phyloP scores from a whole-genome alignment of 1,140 invertebrate genomes.

The Drosophila funebris region DNA sequence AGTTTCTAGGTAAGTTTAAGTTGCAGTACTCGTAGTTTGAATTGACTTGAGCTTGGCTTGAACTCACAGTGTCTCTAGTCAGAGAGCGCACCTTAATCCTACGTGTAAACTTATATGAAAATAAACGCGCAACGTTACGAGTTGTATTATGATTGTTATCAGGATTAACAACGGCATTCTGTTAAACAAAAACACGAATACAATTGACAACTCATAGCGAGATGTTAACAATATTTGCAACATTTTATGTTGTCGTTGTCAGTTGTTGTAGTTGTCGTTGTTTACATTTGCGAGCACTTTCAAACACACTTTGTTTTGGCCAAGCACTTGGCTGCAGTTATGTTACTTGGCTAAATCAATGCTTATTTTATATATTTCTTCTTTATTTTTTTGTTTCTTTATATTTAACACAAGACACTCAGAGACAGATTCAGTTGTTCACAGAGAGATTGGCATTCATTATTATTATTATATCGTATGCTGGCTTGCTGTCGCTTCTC shows the following conservation, averaged over 20 bases:
- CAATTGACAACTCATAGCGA: conserved; percentile 44
- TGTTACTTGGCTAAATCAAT: conserved; percentile 61
- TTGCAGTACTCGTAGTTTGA: conserved; percentile 11
- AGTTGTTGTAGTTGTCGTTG: conserved; percentile 15
- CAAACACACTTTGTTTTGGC: conserved; percentile 37
- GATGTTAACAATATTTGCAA: conserved; percentile 49
- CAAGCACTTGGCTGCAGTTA: conserved; percentile 61
- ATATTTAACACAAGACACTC: conserved; percentile 56
- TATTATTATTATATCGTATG: conserved; percentile 31
- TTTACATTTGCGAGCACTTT: conserved; percentile 61
- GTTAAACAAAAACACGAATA: conserved; percentile 44
- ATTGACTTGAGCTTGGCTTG: conserved; percentile 24
- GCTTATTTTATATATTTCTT: conserved; percentile 35
- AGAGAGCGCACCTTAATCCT: conserved; percentile 80
- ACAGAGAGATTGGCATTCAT: conserved; percentile 46
- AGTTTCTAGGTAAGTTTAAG: conserved; percentile 13
- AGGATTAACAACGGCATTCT: conserved; percentile 25
- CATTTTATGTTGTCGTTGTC: conserved; percentile 37
- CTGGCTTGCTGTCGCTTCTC: conserved; percentile 49
- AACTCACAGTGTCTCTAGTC: conserved; percentile 80
- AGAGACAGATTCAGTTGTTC: conserved; percentile 20
- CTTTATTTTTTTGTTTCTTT: conserved; percentile 26
- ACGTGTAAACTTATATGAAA: conserved; percentile 71
- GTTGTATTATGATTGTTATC: conserved; percentile 14
- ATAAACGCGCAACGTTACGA: conserved; percentile 56